Conservation (phyloP, 2,113 vertebrate genomes). For the Indri indri region DNA sequence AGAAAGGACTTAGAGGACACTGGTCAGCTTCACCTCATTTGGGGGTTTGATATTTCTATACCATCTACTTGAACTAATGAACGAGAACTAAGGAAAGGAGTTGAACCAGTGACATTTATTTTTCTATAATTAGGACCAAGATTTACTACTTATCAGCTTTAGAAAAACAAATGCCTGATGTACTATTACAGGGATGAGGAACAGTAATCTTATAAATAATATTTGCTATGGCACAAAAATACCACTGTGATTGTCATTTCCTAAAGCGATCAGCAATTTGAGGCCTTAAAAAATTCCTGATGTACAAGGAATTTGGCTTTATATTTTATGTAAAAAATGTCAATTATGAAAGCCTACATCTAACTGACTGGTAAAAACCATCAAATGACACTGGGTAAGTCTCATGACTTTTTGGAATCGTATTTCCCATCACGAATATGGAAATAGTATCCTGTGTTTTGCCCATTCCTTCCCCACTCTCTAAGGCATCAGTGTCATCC, state of each 20-base stretch:
- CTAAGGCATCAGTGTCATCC: not conserved
- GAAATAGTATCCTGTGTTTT: not conserved
- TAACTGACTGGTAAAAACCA: not conserved
- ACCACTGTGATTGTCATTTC: not conserved
- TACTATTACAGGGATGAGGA: not conserved
- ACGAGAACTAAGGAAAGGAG: not conserved
- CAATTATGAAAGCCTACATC: not conserved
- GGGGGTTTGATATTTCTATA: not conserved
- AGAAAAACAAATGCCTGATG: not conserved
- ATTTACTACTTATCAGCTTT: not conserved
- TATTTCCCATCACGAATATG: not conserved
- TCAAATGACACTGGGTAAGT: not conserved
- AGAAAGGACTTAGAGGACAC: not conserved
- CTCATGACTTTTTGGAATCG: not conserved
- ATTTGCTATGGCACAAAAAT: not conserved
- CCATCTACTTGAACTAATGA: not conserved
- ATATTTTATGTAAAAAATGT: not conserved
- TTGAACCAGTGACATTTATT: not conserved
- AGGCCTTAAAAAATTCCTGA: not conserved
- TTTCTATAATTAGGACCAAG: not conserved
- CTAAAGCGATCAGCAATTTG: not conserved
- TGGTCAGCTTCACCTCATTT: not conserved
- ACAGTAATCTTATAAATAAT: not conserved
- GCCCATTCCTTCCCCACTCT: not conserved
- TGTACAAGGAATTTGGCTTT: not conserved